phyloP scores from a whole-genome alignment of 2,113 vertebrate genomes.

The Ptyas mucosa region DNA sequence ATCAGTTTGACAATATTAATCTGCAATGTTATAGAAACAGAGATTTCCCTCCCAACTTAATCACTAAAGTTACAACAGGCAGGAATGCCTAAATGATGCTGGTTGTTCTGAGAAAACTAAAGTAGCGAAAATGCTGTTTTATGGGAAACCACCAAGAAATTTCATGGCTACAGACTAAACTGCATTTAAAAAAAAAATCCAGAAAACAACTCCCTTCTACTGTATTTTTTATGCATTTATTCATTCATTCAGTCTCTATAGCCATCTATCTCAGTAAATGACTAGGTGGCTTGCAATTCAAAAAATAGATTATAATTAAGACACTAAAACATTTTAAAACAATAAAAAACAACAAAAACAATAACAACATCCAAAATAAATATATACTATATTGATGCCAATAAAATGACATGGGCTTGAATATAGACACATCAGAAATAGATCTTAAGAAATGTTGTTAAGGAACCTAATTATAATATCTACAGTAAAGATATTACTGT shows the following conservation, averaged over 20 bases:
- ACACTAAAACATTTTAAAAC: neutral
- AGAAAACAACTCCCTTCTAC: neutral
- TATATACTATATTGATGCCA: neutral
- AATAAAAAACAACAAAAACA: neutral
- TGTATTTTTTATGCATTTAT: neutral
- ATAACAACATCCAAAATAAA: neutral
- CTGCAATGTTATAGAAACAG: neutral
- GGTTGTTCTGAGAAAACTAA: neutral
- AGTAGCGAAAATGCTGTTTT: neutral
- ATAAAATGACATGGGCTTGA: neutral
- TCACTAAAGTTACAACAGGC: neutral
- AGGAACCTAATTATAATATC: no score
- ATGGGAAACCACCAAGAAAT: neutral
- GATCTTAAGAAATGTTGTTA: neutral
- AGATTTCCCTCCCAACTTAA: neutral
- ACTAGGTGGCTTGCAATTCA: neutral
- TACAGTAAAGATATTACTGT: neutral
- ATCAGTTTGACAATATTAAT: neutral
- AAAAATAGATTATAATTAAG: neutral
- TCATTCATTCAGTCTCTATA: neutral
- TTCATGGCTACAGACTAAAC: neutral
- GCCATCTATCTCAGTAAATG: neutral
- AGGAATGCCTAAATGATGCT: neutral
- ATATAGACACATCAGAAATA: neutral
- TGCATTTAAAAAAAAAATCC: neutral